A percentile compares a stretch with the other conserved stretches of the same genome.
Evolutionary conservation across 1,140 invertebrate genomes (phyloP).

Genomic region (Drosophila willistoni): DNA sequence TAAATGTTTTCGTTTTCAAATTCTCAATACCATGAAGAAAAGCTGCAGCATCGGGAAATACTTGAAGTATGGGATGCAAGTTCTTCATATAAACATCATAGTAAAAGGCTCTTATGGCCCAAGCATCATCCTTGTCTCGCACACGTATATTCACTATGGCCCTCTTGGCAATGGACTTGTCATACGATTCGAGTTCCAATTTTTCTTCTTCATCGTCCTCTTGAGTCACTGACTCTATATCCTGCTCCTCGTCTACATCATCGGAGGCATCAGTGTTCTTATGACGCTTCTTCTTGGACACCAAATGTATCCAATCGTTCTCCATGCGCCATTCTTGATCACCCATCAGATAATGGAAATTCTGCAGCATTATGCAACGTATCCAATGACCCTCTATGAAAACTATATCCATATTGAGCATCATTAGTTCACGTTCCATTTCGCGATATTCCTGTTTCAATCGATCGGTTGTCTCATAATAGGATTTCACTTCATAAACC

Average conservation of each 20-base stretch:
- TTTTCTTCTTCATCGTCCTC: constrained; percentile 28
- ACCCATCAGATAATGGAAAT: constrained; percentile 76
- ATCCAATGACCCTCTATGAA: constrained; percentile 79
- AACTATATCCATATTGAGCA: constrained; percentile 80
- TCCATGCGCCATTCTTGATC: constrained; percentile 76
- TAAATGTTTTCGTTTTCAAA: constrained; percentile 76
- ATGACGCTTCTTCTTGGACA: constrained; percentile 23
- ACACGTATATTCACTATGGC: constrained; percentile 69
- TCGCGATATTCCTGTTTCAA: constrained; percentile 62
- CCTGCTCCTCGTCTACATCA: constrained; percentile 7
- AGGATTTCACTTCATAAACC: constrained; percentile 74
- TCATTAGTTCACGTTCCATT: constrained; percentile 66
- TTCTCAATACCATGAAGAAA: constrained; percentile 68
- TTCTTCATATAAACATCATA: constrained; percentile 72
- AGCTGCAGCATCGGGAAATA: constrained; percentile 62
- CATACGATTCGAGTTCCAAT: constrained; percentile 55
- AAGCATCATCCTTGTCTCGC: constrained; percentile 76
- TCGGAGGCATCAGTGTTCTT: neutral
- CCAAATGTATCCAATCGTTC: constrained; percentile 77
- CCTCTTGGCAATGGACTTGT: constrained; percentile 73
- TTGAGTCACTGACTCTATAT: constrained; percentile 21
- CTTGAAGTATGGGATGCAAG: constrained; percentile 67
- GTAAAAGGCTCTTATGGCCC: constrained; percentile 76
- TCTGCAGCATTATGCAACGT: constrained; percentile 77
- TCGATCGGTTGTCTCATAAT: constrained; percentile 71